Evolutionary conservation across 2,113 vertebrate genomes (phyloP).

Genomic region (Dryoscopus gambensis): DNA sequence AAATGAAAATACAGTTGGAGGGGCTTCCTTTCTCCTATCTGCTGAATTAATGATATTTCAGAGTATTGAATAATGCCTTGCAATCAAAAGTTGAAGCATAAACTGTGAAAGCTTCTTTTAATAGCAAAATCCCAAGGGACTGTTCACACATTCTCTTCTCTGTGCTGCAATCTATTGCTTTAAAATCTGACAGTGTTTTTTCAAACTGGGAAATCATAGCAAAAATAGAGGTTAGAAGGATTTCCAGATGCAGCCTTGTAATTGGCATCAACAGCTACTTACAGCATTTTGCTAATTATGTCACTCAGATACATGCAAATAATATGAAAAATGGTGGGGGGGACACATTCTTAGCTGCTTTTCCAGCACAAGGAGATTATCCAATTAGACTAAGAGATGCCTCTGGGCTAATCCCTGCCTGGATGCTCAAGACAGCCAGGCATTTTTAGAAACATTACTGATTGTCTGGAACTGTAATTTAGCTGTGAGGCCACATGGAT

Average conservation of each 20-base stretch:
- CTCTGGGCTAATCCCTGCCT: neutral
- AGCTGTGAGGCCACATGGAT: neutral
- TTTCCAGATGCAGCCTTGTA: conserved; percentile 17
- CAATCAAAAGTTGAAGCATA: neutral
- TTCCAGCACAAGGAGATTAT: neutral
- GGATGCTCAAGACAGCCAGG: neutral
- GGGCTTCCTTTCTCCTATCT: neutral
- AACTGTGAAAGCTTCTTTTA: neutral
- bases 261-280: conserved; percentile 11
- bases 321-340: neutral
- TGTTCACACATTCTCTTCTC: neutral
- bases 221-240: neutral
- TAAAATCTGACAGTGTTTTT: neutral
- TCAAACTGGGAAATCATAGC: neutral
- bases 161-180: neutral
- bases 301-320: neutral
- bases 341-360: neutral
- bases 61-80: neutral
- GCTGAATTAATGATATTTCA: neutral
- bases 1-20: neutral
- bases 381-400: neutral
- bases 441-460: neutral
- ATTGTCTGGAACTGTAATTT: neutral
- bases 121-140: neutral
- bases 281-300: neutral